phyloP scores from a whole-genome alignment of 2,797 vertebrate genomes.

The Balearica regulorum region DNA sequence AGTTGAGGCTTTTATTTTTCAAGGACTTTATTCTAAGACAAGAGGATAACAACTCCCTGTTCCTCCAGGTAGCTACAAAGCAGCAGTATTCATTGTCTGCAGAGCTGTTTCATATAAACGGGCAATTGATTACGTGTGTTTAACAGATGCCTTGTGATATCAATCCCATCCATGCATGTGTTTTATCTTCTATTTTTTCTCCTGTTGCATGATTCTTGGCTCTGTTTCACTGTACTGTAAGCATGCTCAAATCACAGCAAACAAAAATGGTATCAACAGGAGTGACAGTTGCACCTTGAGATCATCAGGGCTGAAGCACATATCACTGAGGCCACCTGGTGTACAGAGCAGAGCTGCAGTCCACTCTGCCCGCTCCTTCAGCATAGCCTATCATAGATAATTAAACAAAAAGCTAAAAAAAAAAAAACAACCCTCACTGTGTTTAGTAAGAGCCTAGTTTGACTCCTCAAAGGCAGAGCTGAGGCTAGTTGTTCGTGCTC shows the following conservation, averaged over 20 bases:
- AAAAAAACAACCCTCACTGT: neutral
- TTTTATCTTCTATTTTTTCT: neutral
- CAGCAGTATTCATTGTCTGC: neutral
- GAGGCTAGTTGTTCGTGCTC: neutral
- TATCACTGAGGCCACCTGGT: slow-evolving; percentile 63
- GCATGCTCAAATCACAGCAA: neutral
- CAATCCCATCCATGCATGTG: neutral
- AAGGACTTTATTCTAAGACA: neutral
- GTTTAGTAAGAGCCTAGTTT: neutral
- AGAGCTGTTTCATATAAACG: neutral
- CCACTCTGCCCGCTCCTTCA: neutral
- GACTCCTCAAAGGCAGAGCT: neutral
- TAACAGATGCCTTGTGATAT: slow-evolving; percentile 28
- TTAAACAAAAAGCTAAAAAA: neutral
- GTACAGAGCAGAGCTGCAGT: slow-evolving; percentile 46
- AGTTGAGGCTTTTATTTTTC: neutral
- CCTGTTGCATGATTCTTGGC: neutral
- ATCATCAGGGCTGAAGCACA: neutral
- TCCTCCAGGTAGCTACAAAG: neutral
- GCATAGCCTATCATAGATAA: neutral
- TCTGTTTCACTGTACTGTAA: neutral
- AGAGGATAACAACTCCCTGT: neutral
- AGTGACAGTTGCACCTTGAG: neutral
- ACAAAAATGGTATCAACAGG: neutral
- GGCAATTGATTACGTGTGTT: neutral